Evolutionary conservation across 2,113 vertebrate species (phyloP), one percentile per base, ranked within the genome.

Genomic region (Marcusenius ussheri): DNA sequence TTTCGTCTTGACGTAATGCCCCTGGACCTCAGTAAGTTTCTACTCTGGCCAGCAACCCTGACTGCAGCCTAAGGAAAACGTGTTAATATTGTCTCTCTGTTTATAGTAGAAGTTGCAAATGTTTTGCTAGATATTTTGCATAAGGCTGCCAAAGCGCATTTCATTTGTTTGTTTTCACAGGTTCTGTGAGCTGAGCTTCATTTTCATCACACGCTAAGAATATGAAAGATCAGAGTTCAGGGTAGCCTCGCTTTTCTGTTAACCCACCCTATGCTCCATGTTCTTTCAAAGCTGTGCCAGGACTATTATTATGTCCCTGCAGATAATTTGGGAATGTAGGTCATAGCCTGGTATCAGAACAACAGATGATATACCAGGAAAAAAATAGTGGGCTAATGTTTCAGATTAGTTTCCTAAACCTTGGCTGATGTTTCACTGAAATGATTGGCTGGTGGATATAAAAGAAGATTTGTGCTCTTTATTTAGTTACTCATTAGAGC

Each of bases 281-380:
- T 19, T 21, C 9, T 56, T 39, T 39, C 74, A 84, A 58, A 56
- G 5, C 46, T 19, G 66, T n/a, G 74, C 31, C 50, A 88, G 74
- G 35, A 53, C 39, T 51, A 56, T 83, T 62, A 5, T 19, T 24
- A 17, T 47, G 49, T 47, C 53, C 49, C 51, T 21, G 51, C 24
- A 50, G 51, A 89, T 35, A 27, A 21, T 42, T 89, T 62, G 42
- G 50, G 51, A 89, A 89, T 89, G 51, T 62, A 19, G 51, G 51
- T n/a, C 39, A 31, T 51, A 58, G 10, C 49, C 49, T 83, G 80
- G 17, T 83, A 47, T 47, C 24, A 80, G 77, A 80, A 39, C 88
- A 88, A 39, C 21, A 42, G 87, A 66, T 88, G 56, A 58, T 58
- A 24, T 66, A 66, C 87, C 58, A 62, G 51, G 45, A 35, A 53